Evolutionary conservation across 2,888 invertebrate genomes (phyloP).

Genomic region (Mycogona germanica): DNA sequence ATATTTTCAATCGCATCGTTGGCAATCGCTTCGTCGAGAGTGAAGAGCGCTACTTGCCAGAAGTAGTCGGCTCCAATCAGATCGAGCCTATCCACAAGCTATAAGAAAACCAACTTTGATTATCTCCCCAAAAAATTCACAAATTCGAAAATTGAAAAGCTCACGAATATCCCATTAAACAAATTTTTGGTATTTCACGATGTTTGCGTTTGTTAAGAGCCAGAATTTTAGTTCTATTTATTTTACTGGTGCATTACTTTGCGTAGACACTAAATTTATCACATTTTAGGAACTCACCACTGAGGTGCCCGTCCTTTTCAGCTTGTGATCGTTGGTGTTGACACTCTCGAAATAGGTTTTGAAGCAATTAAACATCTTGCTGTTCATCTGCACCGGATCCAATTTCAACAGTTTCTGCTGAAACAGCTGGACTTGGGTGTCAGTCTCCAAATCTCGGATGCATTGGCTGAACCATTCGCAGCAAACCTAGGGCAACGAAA

Average conservation of each 20-base stretch:
- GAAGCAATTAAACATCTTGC: conserved; percentile 35
- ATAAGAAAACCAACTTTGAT: not conserved
- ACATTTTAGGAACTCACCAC: no score
- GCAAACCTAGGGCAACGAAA: conserved; percentile 31
- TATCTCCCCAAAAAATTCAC: not conserved
- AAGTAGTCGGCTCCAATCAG: conserved; percentile 37
- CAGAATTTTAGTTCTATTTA: no score
- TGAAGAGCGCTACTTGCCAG: conserved; percentile 38
- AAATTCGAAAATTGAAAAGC: conserved; percentile 4
- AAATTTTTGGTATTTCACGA: no score
- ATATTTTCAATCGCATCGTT: conserved; percentile 35
- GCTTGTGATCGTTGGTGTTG: conserved; percentile 34
- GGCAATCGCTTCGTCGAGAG: conserved; percentile 35
- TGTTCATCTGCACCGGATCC: conserved; percentile 34
- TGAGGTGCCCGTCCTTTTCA: conserved; percentile 28
- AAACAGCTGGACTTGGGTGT: conserved; percentile 37
- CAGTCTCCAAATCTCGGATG: conserved; percentile 36
- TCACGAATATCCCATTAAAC: no score
- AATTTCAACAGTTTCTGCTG: conserved; percentile 37
- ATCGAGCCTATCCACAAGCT: conserved; percentile 37
- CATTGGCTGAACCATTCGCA: conserved; percentile 39
- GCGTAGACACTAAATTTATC: no score
- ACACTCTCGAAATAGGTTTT: conserved; percentile 39
- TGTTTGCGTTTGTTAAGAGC: no score
- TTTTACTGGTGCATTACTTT: not conserved